Conservation (phyloP, 2,888 invertebrate genomes). For the Leptura quadrifasciata region DNA sequence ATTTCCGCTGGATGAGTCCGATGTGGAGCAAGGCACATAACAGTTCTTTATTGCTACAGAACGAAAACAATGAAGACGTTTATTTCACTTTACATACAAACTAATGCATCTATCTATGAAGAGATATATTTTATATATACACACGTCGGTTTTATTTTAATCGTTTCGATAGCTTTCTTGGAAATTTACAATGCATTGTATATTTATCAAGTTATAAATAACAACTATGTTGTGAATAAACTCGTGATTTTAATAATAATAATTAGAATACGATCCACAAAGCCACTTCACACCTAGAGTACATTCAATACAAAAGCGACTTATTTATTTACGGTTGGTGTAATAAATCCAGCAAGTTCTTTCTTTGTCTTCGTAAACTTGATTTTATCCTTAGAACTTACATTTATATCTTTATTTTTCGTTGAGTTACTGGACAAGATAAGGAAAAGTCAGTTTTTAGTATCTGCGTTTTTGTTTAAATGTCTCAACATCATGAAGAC, state of each 20-base stretch:
- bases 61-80: conserved; percentile 33
- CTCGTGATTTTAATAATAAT: background rate
- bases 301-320: background rate
- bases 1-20: conserved; percentile 32
- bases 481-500: too few species aligned
- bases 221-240: background rate
- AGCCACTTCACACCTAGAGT: background rate
- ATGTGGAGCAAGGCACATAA: conserved; percentile 11
- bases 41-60: conserved; percentile 28
- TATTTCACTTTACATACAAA: conserved; percentile 15
- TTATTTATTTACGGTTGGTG: background rate
- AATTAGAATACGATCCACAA: background rate
- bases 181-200: conserved; percentile 15
- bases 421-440: too few species aligned
- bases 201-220: conserved; percentile 1
- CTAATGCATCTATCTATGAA: conserved; percentile 1
- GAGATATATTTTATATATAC: background rate
- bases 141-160: background rate
- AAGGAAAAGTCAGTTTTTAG: too few species aligned
- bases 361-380: background rate
- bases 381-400: background rate
- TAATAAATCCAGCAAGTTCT: background rate
- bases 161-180: conserved; percentile 10
- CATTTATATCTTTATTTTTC: too few species aligned
- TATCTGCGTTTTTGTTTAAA: too few species aligned